Evolutionary conservation across 1,140 invertebrate genomes (phyloP).

Genomic region (Brachionus rubens): DNA sequence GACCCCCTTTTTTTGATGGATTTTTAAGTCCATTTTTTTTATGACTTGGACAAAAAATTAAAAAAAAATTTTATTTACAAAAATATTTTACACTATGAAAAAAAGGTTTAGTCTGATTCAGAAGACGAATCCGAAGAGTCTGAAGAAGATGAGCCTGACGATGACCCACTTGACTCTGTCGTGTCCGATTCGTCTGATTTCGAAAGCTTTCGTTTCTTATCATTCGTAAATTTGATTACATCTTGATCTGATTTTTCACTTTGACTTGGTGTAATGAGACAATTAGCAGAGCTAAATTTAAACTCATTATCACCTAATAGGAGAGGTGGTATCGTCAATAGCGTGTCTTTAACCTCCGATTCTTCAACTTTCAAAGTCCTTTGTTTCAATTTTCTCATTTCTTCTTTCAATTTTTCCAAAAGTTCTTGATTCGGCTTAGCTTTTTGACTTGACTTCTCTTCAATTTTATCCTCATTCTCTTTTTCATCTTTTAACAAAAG

Average conservation of each 20-base stretch:
- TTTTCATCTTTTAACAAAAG: constrained; percentile 70
- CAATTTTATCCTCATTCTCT: constrained; percentile 77
- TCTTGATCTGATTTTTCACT: constrained; percentile 70
- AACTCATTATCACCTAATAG: constrained; percentile 3
- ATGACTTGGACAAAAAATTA: background rate
- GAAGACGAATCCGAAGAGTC: background rate
- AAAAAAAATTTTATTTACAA: background rate
- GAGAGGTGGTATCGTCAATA: constrained; percentile 3
- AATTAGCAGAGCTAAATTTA: constrained; percentile 56
- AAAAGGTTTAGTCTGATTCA: constrained; percentile 2
- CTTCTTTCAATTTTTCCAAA: constrained; percentile 78
- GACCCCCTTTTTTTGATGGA: constrained; percentile 54
- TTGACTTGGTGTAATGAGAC: constrained; percentile 64
- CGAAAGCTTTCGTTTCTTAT: constrained; percentile 60
- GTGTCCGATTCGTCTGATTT: constrained; percentile 48
- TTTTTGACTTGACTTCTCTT: constrained; percentile 73
- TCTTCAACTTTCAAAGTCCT: constrained; percentile 6
- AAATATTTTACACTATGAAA: background rate
- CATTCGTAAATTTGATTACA: constrained; percentile 70
- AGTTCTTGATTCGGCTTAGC: constrained; percentile 91
- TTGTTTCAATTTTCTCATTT: constrained; percentile 75
- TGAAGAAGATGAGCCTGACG: constrained; percentile 14
- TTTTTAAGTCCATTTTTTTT: constrained; percentile 62
- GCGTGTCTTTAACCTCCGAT: background rate
- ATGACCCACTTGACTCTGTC: background rate